Conservation (phyloP, 2,113 vertebrate species). For the Alosa alosa region DNA sequence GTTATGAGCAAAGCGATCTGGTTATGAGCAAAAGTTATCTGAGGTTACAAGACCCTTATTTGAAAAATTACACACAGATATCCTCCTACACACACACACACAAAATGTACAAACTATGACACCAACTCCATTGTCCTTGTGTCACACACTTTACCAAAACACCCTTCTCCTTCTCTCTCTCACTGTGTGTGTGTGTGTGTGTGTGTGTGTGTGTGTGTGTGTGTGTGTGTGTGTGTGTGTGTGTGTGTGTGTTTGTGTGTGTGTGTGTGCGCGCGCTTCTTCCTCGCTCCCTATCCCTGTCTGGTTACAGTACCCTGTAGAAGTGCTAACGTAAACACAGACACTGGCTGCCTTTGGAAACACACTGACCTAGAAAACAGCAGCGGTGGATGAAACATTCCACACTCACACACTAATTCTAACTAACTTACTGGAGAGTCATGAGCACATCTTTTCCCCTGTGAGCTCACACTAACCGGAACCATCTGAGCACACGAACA, state of each 20-base stretch:
- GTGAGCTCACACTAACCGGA: not conserved
- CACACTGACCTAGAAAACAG: slow-evolving; percentile 48
- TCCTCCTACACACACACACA: not conserved
- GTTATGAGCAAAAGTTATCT: not conserved
- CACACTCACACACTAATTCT: slow-evolving; percentile 1
- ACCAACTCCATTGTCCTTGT: not conserved
- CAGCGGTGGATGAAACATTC: slow-evolving; percentile 63
- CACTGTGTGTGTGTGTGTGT: not conserved
- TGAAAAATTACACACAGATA: not conserved
- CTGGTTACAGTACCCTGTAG: not conserved
- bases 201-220: not conserved
- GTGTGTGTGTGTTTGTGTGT: not conserved
- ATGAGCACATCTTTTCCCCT: not conserved
- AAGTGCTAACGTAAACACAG: not conserved
- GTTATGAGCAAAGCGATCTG: not conserved
- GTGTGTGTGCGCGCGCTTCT: not conserved
- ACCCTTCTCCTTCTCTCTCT: not conserved
- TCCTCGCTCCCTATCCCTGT: not conserved
- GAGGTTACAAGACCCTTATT: not conserved
- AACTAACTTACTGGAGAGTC: not conserved
- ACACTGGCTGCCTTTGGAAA: slow-evolving; percentile 1
- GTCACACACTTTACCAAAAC: not conserved
- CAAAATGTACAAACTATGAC: too few relatives aligned
- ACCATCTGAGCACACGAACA: not conserved
- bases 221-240: not conserved